A percentile compares a stretch with the other conserved stretches of the same genome.
These are phyloP conservation scores for Anarsia innoxiella DNA, from an alignment of 2,888 invertebrate species.

Conservation along the genomic window DNA sequence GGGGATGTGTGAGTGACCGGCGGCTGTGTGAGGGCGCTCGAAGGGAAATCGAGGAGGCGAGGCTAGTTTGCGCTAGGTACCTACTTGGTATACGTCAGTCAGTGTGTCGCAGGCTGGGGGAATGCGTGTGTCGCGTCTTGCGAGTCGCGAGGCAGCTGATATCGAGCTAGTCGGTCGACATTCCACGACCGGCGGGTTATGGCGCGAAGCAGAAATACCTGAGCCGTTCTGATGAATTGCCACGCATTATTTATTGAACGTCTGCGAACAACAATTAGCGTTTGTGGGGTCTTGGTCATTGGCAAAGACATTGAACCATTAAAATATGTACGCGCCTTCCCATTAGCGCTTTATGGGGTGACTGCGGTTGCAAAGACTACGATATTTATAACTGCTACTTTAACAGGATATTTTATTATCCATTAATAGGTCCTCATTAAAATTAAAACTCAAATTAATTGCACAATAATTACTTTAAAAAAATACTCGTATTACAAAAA, in stretches of 20 bases:
- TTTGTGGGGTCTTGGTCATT: constrained; percentile 11
- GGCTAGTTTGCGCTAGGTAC: constrained; percentile 1
- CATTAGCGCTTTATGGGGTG: too few relatives aligned
- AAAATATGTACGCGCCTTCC: too few relatives aligned
- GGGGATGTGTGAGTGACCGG: constrained; percentile 21
- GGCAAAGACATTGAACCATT: too few relatives aligned
- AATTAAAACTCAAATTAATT: too few relatives aligned
- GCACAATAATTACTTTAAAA: too few relatives aligned
- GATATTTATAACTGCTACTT: too few relatives aligned
- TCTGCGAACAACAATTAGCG: constrained; percentile 30
- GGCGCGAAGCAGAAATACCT: constrained; percentile 68
- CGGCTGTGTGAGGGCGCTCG: constrained; percentile 40
- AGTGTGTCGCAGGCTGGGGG: constrained; percentile 34
- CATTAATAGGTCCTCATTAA: too few relatives aligned
- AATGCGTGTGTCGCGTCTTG: constrained; percentile 30
- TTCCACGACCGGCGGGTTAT: constrained; percentile 60
- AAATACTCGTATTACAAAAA: too few relatives aligned
- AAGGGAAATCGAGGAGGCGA: constrained; percentile 43
- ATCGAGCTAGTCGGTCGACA: constrained; percentile 61
- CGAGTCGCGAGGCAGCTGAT: constrained; percentile 27
- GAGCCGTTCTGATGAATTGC: constrained; percentile 61
- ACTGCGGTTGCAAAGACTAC: too few relatives aligned
- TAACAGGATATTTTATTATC: too few relatives aligned
- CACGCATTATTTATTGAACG: constrained; percentile 49
- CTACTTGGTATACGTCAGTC: constrained; percentile 20